phyloP scores from a whole-genome alignment of 2,797 vertebrate genomes.

The Pseudomugil tenellus region DNA sequence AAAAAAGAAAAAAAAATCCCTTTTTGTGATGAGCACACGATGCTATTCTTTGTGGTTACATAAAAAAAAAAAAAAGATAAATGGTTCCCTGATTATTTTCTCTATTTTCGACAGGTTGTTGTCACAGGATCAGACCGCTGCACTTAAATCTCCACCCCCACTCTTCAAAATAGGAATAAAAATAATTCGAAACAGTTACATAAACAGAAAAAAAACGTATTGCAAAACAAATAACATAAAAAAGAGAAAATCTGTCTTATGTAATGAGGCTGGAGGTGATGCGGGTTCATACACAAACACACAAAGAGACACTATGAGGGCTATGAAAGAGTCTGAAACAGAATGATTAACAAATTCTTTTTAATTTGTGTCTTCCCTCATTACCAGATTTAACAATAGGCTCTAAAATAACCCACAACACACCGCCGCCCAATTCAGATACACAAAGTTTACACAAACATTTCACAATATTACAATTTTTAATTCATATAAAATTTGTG shows the following conservation, averaged over 20 bases:
- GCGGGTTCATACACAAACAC: constrained; percentile 31
- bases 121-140: constrained; percentile 43
- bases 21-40: not conserved
- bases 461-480: not conserved
- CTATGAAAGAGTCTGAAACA: constrained; percentile 9
- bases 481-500: too few species aligned
- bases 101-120: constrained; percentile 37
- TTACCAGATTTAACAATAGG: constrained; percentile 29
- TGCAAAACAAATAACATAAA: constrained; percentile 63
- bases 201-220: constrained; percentile 59
- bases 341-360: constrained; percentile 23
- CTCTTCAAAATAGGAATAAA: constrained; percentile 18
- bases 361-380: constrained; percentile 14
- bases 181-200: constrained; percentile 66
- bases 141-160: constrained; percentile 45
- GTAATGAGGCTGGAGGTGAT: constrained; percentile 59
- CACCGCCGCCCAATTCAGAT: not conserved
- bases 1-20: not conserved
- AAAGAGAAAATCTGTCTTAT: constrained; percentile 39
- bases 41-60: not conserved
- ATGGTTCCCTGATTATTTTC: constrained; percentile 13
- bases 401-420: constrained; percentile 3
- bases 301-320: constrained; percentile 15
- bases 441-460: not conserved
- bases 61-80: constrained; percentile 9